Evolutionary conservation across 1,140 invertebrate species (phyloP).

Genomic region (Dolichoris vasculosae): DNA sequence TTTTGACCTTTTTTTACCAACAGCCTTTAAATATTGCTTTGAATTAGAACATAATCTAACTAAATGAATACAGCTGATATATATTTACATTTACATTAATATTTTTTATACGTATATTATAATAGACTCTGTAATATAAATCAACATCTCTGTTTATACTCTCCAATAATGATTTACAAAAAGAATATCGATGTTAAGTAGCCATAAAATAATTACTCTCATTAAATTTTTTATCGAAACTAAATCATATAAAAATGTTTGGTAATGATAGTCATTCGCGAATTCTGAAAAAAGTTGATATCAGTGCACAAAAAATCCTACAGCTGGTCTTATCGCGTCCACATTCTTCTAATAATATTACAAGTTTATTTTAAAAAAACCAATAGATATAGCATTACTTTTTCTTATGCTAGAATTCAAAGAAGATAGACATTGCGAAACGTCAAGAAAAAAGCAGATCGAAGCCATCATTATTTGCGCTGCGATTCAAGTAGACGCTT

Average conservation of each 20-base stretch:
- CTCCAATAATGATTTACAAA: not conserved
- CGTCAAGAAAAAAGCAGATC: conserved; percentile 21
- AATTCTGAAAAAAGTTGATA: not conserved
- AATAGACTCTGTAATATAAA: no score
- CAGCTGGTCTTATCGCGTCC: not conserved
- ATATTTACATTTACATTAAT: no score
- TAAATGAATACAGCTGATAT: no score
- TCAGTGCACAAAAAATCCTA: not conserved
- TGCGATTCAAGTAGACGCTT: conserved; percentile 18
- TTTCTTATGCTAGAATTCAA: not conserved
- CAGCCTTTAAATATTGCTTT: no score
- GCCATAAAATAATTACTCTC: not conserved
- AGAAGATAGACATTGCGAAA: conserved; percentile 8
- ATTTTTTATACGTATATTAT: no score
- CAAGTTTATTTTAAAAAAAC: not conserved
- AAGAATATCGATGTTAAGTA: not conserved
- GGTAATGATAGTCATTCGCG: not conserved
- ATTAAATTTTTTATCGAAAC: not conserved
- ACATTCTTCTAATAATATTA: conserved; percentile 23
- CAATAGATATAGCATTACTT: not conserved
- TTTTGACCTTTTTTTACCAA: no score
- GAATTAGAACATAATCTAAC: no score
- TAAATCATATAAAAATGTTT: not conserved
- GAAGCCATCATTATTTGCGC: not conserved
- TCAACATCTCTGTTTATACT: not conserved